Percentiles rank a stretch among this genome's conserved stretches.
Conservation (phyloP, 1,140 invertebrate species). For the Charaxes varanes region DNA sequence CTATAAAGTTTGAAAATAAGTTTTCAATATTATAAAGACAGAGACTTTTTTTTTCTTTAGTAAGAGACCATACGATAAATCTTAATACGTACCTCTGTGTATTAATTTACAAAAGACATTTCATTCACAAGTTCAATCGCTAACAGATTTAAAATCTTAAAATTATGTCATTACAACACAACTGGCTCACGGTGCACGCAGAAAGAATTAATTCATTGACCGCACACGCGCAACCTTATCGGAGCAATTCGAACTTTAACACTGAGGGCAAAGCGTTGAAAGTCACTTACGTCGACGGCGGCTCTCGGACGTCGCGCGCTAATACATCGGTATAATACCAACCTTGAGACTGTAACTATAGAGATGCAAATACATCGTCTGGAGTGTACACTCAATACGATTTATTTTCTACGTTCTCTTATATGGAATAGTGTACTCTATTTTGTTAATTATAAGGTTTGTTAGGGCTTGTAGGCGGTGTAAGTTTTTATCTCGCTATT, state of each 20-base stretch:
- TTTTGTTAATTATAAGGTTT: not conserved
- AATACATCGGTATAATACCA: not conserved
- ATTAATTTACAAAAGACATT: too few species aligned
- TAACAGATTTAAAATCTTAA: conserved; percentile 1
- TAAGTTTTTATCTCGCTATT: conserved; percentile 14
- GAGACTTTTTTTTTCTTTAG: too few species aligned
- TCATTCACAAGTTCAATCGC: too few species aligned
- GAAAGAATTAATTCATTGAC: conserved; percentile 20
- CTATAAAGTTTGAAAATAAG: too few species aligned
- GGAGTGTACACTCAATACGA: not conserved
- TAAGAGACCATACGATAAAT: too few species aligned
- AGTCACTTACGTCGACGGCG: conserved; percentile 14
- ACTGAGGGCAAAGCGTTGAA: conserved; percentile 11
- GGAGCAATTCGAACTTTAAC: conserved; percentile 16
- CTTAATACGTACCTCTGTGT: too few species aligned
- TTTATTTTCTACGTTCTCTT: conserved; percentile 1
- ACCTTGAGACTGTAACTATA: not conserved
- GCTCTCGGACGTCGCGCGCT: conserved; percentile 4
- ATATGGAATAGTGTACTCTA: not conserved
- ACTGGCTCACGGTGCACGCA: not conserved
- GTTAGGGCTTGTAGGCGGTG: not conserved
- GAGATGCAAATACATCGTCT: not conserved
- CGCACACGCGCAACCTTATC: conserved; percentile 13
- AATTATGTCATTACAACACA: conserved; percentile 4
- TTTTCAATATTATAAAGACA: too few species aligned